A percentile compares a stretch with the other conserved stretches of the same genome.
These are phyloP conservation scores for Pseudococcus longispinus DNA, from an alignment of 2,888 invertebrate genomes.

Conservation along the genomic window DNA sequence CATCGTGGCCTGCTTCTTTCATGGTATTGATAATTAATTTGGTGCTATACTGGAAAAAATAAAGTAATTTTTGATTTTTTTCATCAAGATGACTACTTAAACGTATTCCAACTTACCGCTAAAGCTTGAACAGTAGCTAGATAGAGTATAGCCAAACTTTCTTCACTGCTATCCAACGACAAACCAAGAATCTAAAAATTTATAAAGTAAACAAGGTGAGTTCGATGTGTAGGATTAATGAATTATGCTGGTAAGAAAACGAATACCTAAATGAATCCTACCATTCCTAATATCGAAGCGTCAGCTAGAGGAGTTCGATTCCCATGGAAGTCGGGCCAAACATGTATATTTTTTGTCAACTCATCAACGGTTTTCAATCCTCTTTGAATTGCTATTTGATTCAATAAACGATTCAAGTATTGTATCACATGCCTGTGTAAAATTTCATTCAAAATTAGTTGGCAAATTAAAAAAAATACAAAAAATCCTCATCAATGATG, in stretches of 20 bases:
- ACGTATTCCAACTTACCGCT: conserved; percentile 70
- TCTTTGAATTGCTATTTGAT: conserved; percentile 67
- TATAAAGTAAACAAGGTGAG: not conserved
- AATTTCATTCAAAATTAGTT: not conserved
- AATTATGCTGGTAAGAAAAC: not conserved
- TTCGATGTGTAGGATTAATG: not conserved
- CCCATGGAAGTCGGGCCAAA: conserved; percentile 97
- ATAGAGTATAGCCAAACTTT: conserved; percentile 81
- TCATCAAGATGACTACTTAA: not conserved
- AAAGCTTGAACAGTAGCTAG: conserved; percentile 88
- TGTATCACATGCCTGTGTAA: conserved; percentile 71
- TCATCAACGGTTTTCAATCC: conserved; percentile 68
- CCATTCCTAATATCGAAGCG: conserved; percentile 82
- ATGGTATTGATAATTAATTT: conserved; percentile 84
- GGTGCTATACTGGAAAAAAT: conserved; percentile 82
- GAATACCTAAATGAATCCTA: conserved; percentile 61
- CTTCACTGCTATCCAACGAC: conserved; percentile 75
- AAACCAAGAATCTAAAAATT: conserved; percentile 74
- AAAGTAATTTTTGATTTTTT: not conserved
- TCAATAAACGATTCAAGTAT: conserved; percentile 72
- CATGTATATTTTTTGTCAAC: conserved; percentile 80
- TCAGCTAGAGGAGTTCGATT: conserved; percentile 94
- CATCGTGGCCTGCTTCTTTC: conserved; percentile 66
- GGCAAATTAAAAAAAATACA: not conserved
- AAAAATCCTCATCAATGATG: not conserved